A percentile compares a stretch with the other conserved stretches of the same genome.
Conservation (phyloP, 1,140 invertebrate genomes). For the Chionoecetes opilio region DNA sequence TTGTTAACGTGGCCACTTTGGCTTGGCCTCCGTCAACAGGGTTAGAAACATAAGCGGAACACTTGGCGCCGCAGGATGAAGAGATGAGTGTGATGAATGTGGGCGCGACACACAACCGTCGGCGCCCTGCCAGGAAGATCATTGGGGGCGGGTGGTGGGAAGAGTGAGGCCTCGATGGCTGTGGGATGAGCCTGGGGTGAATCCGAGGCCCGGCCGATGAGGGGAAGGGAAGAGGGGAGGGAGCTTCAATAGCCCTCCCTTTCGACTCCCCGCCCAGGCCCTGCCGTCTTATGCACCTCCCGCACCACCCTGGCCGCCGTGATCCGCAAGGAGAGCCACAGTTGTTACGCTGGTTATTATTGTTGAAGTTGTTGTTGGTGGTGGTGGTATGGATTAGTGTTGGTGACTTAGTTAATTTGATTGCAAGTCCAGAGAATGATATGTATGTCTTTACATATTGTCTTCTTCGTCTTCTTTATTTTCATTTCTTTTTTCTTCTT, state of each 20-base stretch:
- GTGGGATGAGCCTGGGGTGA: constrained; percentile 3
- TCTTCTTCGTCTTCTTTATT: too few relatives aligned
- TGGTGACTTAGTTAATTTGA: too few relatives aligned
- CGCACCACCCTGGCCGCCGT: not conserved
- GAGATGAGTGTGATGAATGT: constrained; percentile 8
- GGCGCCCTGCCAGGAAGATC: not conserved
- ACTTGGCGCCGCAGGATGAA: not conserved
- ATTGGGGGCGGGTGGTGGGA: not conserved
- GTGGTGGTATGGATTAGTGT: too few relatives aligned
- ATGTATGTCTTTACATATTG: too few relatives aligned
- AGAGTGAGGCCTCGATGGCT: not conserved
- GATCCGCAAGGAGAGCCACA: not conserved
- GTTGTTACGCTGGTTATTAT: not conserved
- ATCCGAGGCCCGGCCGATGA: not conserved
- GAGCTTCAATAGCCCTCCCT: not conserved
- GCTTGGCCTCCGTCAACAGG: too few relatives aligned
- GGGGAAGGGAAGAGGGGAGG: not conserved
- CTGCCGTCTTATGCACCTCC: not conserved
- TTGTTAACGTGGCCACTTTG: too few relatives aligned
- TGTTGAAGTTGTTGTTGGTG: not conserved
- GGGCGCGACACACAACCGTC: not conserved
- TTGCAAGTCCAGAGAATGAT: too few relatives aligned
- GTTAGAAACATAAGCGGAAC: not conserved
- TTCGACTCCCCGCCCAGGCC: not conserved
- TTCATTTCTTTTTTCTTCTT: too few relatives aligned